phyloP scores from a whole-genome alignment of 1,140 invertebrate genomes.

The Batillaria attramentaria region DNA sequence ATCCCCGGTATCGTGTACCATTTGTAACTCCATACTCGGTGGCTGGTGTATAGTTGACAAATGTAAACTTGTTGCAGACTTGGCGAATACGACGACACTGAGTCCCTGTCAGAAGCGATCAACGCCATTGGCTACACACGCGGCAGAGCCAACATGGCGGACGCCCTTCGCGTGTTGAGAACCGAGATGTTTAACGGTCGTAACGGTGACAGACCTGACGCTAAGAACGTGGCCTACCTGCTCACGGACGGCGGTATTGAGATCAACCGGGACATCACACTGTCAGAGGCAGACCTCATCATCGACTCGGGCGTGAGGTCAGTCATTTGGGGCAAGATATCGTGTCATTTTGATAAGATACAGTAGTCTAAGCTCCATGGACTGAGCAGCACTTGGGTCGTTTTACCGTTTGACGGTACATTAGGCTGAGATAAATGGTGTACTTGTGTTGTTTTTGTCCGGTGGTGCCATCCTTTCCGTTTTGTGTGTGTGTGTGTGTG shows the following conservation, averaged over 20 bases:
- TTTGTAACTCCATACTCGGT: too few relatives aligned
- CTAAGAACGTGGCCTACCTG: conserved; percentile 62
- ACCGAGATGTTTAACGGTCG: conserved; percentile 57
- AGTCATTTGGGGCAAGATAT: too few relatives aligned
- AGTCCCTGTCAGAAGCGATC: conserved; percentile 49
- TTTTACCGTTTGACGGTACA: too few relatives aligned
- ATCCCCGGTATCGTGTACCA: too few relatives aligned
- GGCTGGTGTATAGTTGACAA: too few relatives aligned
- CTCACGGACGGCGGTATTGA: conserved; percentile 61
- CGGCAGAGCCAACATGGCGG: conserved; percentile 63
- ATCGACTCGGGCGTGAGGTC: conserved; percentile 56
- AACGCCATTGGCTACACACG: conserved; percentile 56
- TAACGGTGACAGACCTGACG: conserved; percentile 54
- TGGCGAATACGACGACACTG: conserved; percentile 34
- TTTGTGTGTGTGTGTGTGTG: too few relatives aligned
- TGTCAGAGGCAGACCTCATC: conserved; percentile 57
- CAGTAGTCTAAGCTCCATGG: too few relatives aligned
- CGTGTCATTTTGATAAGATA: too few relatives aligned
- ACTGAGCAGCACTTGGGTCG: too few relatives aligned
- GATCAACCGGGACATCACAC: conserved; percentile 51
- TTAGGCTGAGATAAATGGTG: too few relatives aligned
- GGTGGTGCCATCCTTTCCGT: background rate
- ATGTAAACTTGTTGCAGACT: conserved; percentile 31
- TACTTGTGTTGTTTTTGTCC: background rate
- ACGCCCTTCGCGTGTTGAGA: conserved; percentile 54